These are phyloP conservation scores for Peromyscus maniculatus DNA, from an alignment of 2,113 vertebrate genomes.

Conservation along the genomic window DNA sequence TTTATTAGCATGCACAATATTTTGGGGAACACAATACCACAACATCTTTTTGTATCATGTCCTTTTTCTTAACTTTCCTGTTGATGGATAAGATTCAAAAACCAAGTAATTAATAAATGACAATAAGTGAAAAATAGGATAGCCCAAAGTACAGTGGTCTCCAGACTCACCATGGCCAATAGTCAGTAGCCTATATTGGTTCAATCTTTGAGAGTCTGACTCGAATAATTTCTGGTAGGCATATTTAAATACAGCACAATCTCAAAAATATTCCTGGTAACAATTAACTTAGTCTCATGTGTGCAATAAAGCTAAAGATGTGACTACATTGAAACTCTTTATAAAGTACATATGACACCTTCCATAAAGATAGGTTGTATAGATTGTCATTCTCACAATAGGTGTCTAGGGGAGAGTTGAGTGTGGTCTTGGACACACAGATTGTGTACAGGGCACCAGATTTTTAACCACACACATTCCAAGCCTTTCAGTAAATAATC, in stretches of 20 bases:
- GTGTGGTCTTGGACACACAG: background rate
- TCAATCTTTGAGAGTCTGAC: background rate
- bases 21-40: no score
- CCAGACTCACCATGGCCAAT: background rate
- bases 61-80: background rate
- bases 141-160: background rate
- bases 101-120: background rate
- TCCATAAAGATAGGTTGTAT: background rate
- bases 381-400: background rate
- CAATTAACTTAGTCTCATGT: background rate
- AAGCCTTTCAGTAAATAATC: background rate
- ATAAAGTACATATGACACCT: background rate
- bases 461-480: background rate
- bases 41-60: background rate
- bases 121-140: background rate
- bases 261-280: background rate
- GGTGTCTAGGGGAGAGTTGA: accelerated
- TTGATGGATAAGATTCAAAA: background rate
- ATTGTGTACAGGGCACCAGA: background rate
- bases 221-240: background rate
- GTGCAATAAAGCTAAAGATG: background rate
- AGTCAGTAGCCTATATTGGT: background rate
- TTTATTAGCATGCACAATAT: no score
- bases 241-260: background rate
- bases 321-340: background rate